Base-by-base conservation (phyloP, 2,797 vertebrate genomes). In the Clarias pachynema region DNA sequence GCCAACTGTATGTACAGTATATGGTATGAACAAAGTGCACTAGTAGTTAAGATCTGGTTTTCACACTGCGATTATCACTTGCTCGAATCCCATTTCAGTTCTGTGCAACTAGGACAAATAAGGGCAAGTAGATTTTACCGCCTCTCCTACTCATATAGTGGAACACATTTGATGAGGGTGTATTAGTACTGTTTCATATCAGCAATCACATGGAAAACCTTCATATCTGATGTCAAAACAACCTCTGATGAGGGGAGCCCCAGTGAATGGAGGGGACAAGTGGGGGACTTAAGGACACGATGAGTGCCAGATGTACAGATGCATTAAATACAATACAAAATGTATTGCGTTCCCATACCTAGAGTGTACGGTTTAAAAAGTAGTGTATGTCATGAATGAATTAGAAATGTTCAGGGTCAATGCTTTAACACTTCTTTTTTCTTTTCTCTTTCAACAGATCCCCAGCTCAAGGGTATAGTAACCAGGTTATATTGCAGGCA, bases 401-500 rank as follows among this genome's bases (percentile, higher is more conserved):
- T 40, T 18, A n/a, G 37, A 24, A 6, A 62, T 9, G 57, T 37
- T 34, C 10, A 37, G 0, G 29, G 29, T 20, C 37, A n/a, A 15
- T 24, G 24, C 5, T 79, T 7, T 62, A 53, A 73, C 14, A 3
- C n/a, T 24, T 44, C 49, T 57, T n/a, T n/a, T 26, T 29, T 73
- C 68, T 68, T 83, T 66, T 89, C 49, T 89, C 31, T 88, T 44
- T 86, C 62, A 87, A 91, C 97, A 99, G 98, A 99, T 98, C 98
- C 98, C 97, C 98, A 99, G 97, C 98, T 99, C 97, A 99, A 99
- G 98, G 98, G 98, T 94, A 99, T 99, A 98, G 98, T 99, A 97
- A 99, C 98, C 97, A 99, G 98, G 96, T 98, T 99, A 97, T 99
- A 99, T 96, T 99, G 98, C 98, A 98, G 98, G 97, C 98, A 99